Base-by-base conservation (phyloP, 2,888 invertebrate genomes). In the Clitarchus hookeri region DNA sequence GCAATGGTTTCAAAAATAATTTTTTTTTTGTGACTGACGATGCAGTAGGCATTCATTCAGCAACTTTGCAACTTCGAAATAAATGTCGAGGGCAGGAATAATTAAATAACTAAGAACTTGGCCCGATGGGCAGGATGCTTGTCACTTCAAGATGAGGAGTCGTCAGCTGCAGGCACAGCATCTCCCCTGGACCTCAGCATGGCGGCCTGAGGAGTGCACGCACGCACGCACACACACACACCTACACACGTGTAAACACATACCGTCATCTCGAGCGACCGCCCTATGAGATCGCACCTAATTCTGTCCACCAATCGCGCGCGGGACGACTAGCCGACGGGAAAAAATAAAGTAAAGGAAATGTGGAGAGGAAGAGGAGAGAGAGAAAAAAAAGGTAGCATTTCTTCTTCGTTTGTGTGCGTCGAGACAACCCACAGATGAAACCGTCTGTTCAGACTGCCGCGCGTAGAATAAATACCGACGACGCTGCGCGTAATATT, bases 181-280 rank as follows among this genome's bases (percentile, higher is more conserved):
- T 65, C 65, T n/a, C 65, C 53, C 19, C n/a, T 96, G 93, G 98
- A 98, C 25, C 98, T 97, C 87, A 98, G 96, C 88, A 99, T 96
- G 92, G 98, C 98, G 23, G 98, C 97, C 86, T 99, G 99, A 89
- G 96, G 79, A 1, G 25, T 19, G 9, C 79, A 27, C 79, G 79
- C 79, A 82, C 27, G 23, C 78, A 78, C 78, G 8, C 78, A 78
- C 78, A 78, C 78, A 78, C 78, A 78, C 78, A 78, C 78, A 78
- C 78, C 0, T 26, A 78, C 78, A 78, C 78, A 78, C 78, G 19
- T 26, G 19, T 12, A 78, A 11, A 78, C 78, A 78, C 78, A 23
- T 8, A 23, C 27, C 27, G 36, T 36, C 82, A 82, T 44, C 13
- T 23, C 27, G 36, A 82, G 82, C 82, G 16, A 27, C 82, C 82